Base-by-base conservation (phyloP, 2,797 vertebrate species). In the Mastacembelus armatus region DNA sequence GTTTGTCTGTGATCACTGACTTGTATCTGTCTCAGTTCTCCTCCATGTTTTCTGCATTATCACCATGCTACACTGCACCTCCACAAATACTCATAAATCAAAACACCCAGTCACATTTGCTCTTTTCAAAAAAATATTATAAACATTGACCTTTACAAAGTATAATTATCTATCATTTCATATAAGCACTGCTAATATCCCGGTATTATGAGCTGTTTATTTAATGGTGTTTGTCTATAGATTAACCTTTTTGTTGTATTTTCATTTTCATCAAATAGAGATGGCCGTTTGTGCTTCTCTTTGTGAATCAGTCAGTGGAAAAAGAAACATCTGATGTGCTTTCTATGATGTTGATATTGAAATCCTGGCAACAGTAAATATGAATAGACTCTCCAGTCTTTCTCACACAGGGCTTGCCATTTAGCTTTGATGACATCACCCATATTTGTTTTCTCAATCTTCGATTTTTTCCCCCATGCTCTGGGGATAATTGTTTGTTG, bases 121-220 rank as follows among this genome's bases (percentile, higher is more conserved):
- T 91, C 89, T 92, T 92, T 92, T 89, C 82, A 88, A 88, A 91
- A 87, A 85, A 90, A 86, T 84, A 90, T 90, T 89, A 88, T 88
- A 89, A 91, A 87, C 88, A 73, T 50, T 89, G 87, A 90, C 90
- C 90, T 91, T 92, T 89, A 56, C 62, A 44, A 85, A 85, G 87
- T 85, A 85, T 90, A 89, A 90, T 90, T 82, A 91, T 88, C 78
- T 90, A 87, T 80, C 80, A 47, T 88, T 79, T 83, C 74, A 64
- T 39, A 83, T 85, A 77, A 85, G 83, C 63, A 10, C 52, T 0
- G 62, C 77, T 72, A 80, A 73, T 80, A 75, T 78, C 64, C 58
- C 58, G 11, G 61, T 76, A 71, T 78, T 56, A 72, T 30, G 63
- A 77, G 70, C 77, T 87, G 84, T 91, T 91, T 89, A 85, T 87